Evolutionary conservation across 2,113 vertebrate genomes (phyloP).

Genomic region (Malurus cyaneus): DNA sequence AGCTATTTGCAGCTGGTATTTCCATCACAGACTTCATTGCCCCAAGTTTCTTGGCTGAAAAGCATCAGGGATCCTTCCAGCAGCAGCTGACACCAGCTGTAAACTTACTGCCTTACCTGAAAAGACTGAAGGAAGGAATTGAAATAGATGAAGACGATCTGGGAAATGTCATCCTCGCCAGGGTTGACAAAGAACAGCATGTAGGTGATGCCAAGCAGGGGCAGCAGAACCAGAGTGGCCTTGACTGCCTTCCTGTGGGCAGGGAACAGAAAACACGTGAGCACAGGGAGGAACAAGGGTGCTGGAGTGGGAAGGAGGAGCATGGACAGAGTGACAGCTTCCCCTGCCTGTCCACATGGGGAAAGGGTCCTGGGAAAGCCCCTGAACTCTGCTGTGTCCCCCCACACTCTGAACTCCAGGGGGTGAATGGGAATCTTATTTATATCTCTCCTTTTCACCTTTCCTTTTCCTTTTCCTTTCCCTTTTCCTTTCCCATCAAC

Average conservation of each 20-base stretch:
- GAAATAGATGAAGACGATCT: slow-evolving; percentile 98
- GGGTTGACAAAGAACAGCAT: slow-evolving; percentile 98
- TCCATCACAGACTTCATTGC: neutral
- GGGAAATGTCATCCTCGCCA: slow-evolving; percentile 93
- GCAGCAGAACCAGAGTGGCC: slow-evolving; percentile 92
- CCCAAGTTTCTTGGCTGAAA: neutral
- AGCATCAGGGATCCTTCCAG: neutral
- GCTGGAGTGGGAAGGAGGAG: neutral
- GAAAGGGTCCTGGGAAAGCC: neutral
- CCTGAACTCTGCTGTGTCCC: neutral
- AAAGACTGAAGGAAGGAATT: slow-evolving; percentile 98
- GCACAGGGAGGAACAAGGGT: neutral
- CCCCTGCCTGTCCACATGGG: neutral
- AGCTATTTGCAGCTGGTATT: neutral
- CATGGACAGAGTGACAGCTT: neutral
- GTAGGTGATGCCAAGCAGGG: slow-evolving; percentile 95
- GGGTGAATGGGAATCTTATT: neutral
- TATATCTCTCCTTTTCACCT: neutral
- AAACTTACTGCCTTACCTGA: slow-evolving; percentile 79
- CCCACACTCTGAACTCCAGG: neutral
- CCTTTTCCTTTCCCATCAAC: neutral
- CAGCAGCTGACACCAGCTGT: neutral
- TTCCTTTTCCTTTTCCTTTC: neutral
- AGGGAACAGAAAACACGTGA: neutral
- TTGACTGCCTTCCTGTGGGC: slow-evolving; percentile 92